A percentile compares a stretch with the other conserved stretches of the same genome.
Evolutionary conservation across 2,888 invertebrate species (phyloP).

Genomic region (Hydrotaea diabolus): DNA sequence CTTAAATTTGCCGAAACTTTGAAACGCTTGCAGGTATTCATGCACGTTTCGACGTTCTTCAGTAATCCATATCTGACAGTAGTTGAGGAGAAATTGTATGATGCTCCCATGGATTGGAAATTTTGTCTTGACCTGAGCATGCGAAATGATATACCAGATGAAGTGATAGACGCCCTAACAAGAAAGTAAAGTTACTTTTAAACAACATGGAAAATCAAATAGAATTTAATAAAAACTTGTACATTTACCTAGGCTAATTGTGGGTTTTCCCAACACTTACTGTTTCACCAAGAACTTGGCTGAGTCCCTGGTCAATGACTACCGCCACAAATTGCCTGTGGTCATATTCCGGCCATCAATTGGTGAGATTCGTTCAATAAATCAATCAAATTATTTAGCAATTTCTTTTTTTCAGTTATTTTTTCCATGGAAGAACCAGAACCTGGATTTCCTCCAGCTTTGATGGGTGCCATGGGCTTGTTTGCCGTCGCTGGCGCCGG

Average conservation of each 20-base stretch:
- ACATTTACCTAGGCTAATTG: conserved; percentile 68
- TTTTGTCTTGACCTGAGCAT: conserved; percentile 72
- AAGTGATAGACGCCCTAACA: conserved; percentile 71
- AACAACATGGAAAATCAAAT: neutral
- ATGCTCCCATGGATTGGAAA: conserved; percentile 73
- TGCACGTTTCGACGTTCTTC: conserved; percentile 94
- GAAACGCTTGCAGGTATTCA: conserved; percentile 82
- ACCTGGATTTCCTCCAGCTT: conserved; percentile 73
- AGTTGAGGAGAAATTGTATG: conserved; percentile 85
- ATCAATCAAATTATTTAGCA: no score
- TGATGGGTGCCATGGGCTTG: conserved; percentile 74
- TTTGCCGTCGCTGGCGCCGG: conserved; percentile 73
- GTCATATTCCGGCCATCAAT: conserved; percentile 94
- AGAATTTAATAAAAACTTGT: neutral
- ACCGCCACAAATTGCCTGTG: conserved; percentile 85
- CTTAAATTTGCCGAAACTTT: conserved; percentile 83
- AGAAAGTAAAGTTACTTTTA: conserved; percentile 72
- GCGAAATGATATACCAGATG: conserved; percentile 65
- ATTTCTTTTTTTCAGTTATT: conserved; percentile 72
- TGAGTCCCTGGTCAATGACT: conserved; percentile 89
- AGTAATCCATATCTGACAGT: conserved; percentile 88
- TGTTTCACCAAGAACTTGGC: conserved; percentile 94
- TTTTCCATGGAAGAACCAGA: conserved; percentile 73
- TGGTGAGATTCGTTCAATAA: conserved; percentile 82
- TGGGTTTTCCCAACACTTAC: conserved; percentile 90